Evolutionary conservation across 1,140 invertebrate genomes (phyloP).

Genomic region (Pteromalus puparum): DNA sequence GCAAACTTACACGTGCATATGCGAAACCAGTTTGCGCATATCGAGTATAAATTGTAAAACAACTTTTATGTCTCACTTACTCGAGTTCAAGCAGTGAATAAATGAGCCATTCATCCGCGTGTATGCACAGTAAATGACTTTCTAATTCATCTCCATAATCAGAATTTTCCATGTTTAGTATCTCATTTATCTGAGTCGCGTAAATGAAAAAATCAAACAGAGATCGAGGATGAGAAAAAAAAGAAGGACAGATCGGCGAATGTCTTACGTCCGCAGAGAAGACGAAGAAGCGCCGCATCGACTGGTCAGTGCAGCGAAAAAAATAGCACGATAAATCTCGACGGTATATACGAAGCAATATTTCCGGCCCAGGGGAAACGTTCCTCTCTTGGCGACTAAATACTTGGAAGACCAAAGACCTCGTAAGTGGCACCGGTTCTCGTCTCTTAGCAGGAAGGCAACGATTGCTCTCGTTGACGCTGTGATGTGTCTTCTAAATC

Average conservation of each 20-base stretch:
- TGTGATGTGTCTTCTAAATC: background rate
- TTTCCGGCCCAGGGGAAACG: background rate
- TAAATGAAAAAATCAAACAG: background rate
- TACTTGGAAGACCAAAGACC: background rate
- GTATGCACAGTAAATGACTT: background rate
- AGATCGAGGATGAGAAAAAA: background rate
- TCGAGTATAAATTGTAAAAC: too few relatives aligned
- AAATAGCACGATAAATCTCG: conserved; percentile 22
- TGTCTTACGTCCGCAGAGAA: background rate
- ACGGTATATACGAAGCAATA: background rate
- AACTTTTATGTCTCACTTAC: too few relatives aligned
- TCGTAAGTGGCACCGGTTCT: conserved; percentile 9
- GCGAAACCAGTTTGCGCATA: too few relatives aligned
- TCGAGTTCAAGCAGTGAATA: too few relatives aligned
- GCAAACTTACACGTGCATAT: too few relatives aligned
- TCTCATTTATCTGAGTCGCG: background rate
- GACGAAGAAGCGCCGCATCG: background rate
- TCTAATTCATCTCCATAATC: conserved; percentile 19
- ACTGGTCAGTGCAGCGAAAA: background rate
- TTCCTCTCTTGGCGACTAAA: background rate
- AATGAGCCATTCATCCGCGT: too few relatives aligned
- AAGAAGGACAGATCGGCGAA: background rate
- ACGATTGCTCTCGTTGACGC: background rate
- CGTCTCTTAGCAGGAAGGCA: conserved; percentile 7
- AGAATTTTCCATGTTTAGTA: background rate